Conservation (phyloP, 1,140 invertebrate species). For the Drosophila ficusphila region DNA sequence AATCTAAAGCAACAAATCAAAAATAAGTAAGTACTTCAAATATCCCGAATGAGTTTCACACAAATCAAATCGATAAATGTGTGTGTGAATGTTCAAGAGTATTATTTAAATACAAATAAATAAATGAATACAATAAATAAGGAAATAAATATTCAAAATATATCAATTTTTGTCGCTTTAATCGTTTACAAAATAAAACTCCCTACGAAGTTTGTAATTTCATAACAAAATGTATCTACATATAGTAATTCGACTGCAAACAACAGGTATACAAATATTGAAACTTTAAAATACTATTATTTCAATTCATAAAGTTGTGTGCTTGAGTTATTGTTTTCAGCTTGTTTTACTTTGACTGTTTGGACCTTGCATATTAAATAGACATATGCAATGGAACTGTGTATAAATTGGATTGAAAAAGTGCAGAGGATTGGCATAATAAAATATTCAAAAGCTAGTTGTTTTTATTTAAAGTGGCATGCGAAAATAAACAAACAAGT, state of each 20-base stretch:
- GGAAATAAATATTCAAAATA: neutral
- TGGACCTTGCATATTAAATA: neutral
- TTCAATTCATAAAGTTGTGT: neutral
- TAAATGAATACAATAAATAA: neutral
- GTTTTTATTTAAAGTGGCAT: neutral
- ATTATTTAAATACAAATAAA: neutral
- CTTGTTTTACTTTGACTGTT: neutral
- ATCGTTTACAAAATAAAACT: neutral
- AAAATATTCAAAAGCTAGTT: conserved; percentile 5
- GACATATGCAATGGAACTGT: neutral
- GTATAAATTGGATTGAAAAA: neutral
- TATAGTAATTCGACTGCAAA: neutral
- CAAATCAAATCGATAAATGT: neutral
- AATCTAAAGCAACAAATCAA: conserved; percentile 6
- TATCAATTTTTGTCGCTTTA: neutral
- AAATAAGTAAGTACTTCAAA: conserved; percentile 11
- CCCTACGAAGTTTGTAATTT: neutral
- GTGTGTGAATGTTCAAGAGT: neutral
- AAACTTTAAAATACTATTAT: neutral
- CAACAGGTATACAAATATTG: neutral
- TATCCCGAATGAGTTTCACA: conserved; percentile 13
- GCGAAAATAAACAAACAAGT: neutral
- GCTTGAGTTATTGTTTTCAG: neutral
- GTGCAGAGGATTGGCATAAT: too few relatives aligned
- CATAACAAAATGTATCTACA: neutral